These are phyloP conservation scores for Pangasianodon gigas DNA, from an alignment of 2,113 vertebrate genomes.

Conservation along the genomic window DNA sequence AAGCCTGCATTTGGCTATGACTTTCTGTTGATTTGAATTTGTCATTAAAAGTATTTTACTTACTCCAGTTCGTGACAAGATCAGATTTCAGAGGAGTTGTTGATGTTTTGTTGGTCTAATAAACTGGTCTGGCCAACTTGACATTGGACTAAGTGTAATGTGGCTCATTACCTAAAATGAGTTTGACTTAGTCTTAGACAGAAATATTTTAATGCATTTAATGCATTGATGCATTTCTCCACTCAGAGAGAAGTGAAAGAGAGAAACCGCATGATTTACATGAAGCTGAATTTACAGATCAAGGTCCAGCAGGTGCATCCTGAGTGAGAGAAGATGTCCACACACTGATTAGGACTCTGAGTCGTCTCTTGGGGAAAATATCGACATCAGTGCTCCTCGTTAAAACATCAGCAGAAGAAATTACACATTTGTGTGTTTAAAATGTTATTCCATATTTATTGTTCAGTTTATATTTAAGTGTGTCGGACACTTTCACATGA, in stretches of 20 bases:
- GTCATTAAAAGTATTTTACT: no score
- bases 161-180: not conserved
- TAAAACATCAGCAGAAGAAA: not conserved
- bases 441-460: not conserved
- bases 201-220: not conserved
- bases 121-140: not conserved
- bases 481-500: no score
- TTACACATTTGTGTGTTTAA: not conserved
- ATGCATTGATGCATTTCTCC: not conserved
- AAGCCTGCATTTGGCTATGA: no score
- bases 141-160: no score
- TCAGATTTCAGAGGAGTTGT: no score
- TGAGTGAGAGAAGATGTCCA: slow-evolving; percentile 6
- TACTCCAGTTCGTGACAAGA: no score
- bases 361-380: not conserved
- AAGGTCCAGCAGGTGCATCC: not conserved
- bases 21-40: no score
- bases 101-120: no score
- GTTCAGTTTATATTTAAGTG: not conserved
- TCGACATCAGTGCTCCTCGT: not conserved
- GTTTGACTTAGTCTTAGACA: not conserved
- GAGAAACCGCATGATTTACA: slow-evolving; percentile 20
- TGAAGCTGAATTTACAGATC: slow-evolving; percentile 4
- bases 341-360: not conserved
- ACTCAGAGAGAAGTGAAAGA: not conserved